Conservation (phyloP, 2,888 invertebrate genomes). For the Psococerastis gibbosa region DNA sequence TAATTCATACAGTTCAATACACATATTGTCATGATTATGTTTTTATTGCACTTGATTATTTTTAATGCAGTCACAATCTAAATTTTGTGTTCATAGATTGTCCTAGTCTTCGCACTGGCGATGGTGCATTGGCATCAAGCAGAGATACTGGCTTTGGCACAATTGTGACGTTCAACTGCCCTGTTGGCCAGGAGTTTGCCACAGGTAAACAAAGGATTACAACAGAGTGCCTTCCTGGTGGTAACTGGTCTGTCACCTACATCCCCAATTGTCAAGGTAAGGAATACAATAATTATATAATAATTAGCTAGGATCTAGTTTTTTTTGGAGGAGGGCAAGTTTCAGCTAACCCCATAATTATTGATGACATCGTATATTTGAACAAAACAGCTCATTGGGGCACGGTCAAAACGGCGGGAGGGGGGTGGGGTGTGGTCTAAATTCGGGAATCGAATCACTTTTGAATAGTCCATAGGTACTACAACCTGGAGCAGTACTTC, state of each 20-base stretch:
- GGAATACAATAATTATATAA: too few relatives aligned
- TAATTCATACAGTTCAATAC: background rate
- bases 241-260: slow-evolving; percentile 81
- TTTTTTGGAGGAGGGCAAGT: too few relatives aligned
- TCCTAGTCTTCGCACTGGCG: slow-evolving; percentile 63
- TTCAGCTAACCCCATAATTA: too few relatives aligned
- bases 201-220: slow-evolving; percentile 69
- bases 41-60: background rate
- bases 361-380: too few relatives aligned
- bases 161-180: slow-evolving; percentile 74
- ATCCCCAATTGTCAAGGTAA: slow-evolving; percentile 83
- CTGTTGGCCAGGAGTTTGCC: slow-evolving; percentile 82
- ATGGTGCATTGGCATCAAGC: slow-evolving; percentile 75
- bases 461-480: too few relatives aligned
- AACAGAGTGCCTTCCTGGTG: slow-evolving; percentile 73
- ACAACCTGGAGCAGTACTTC: too few relatives aligned
- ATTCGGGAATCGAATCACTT: too few relatives aligned
- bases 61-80: slow-evolving; percentile 1
- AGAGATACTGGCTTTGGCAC: slow-evolving; percentile 86
- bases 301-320: too few relatives aligned
- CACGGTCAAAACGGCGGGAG: too few relatives aligned
- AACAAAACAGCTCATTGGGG: too few relatives aligned
- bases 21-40: background rate
- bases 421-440: too few relatives aligned
- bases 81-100: slow-evolving; percentile 43